phyloP scores from a whole-genome alignment of 2,113 vertebrate species.

The Oostethus manadensis region DNA sequence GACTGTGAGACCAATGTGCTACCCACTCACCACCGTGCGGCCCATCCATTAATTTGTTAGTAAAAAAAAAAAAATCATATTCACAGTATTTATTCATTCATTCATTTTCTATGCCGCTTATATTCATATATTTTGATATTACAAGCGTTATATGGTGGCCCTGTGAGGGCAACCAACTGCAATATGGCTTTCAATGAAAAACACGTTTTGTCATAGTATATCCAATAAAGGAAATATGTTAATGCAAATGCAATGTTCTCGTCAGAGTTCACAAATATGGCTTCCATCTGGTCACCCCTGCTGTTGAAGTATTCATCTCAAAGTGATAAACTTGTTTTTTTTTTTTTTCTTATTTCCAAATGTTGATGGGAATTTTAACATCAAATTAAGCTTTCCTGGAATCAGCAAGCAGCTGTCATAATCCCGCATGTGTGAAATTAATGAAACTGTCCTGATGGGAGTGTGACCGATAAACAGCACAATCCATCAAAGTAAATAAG shows the following conservation, averaged over 20 bases:
- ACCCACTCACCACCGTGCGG: too few species aligned
- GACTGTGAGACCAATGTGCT: too few species aligned
- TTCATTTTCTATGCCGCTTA: too few species aligned
- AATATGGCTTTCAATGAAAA: too few species aligned
- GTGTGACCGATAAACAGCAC: conserved; percentile 21
- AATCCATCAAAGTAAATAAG: conserved; percentile 42
- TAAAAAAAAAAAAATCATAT: too few species aligned
- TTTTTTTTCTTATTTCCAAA: conserved; percentile 14
- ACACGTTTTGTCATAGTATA: background rate
- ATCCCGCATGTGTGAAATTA: conserved; percentile 12
- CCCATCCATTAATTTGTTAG: too few species aligned
- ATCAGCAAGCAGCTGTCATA: conserved; percentile 12
- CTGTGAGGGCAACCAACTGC: too few species aligned
- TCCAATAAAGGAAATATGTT: background rate
- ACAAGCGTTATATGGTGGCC: too few species aligned
- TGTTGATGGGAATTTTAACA: conserved; percentile 6
- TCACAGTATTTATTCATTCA: too few species aligned
- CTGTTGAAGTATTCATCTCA: conserved; percentile 1
- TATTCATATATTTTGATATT: too few species aligned
- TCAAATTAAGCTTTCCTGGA: conserved; percentile 15
- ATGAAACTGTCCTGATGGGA: conserved; percentile 19
- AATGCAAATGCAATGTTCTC: background rate
- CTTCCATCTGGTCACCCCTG: conserved; percentile 8
- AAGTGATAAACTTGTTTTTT: background rate
- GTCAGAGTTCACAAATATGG: background rate